These are phyloP conservation scores for Cryptotermes secundus DNA, from an alignment of 1,140 invertebrate species.

Conservation along the genomic window DNA sequence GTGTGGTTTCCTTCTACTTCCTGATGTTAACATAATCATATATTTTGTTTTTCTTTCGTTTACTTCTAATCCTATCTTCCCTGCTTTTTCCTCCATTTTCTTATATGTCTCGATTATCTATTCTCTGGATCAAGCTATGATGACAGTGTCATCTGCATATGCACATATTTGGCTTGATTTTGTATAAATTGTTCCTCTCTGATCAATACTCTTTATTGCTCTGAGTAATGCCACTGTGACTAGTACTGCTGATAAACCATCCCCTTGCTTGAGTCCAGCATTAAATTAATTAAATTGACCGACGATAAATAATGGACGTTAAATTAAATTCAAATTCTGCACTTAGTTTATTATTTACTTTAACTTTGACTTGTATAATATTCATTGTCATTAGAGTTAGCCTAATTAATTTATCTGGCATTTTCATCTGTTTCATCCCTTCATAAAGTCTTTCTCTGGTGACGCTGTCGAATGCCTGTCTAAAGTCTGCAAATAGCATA, in stretches of 20 bases:
- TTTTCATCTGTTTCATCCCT: background rate
- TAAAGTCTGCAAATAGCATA: conserved; percentile 37
- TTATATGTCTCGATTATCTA: conserved; percentile 2
- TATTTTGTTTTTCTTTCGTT: background rate
- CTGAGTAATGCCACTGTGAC: conserved; percentile 37
- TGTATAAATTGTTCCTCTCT: background rate
- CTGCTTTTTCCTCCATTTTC: background rate
- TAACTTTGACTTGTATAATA: conserved; percentile 1
- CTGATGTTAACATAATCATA: background rate
- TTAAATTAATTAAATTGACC: background rate
- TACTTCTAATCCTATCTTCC: background rate
- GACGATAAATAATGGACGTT: no score
- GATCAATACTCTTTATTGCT: background rate
- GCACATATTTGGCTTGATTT: conserved; percentile 23
- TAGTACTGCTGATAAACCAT: conserved; percentile 31
- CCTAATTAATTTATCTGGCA: conserved; percentile 31
- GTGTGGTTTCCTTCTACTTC: background rate
- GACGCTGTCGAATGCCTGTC: conserved; percentile 37
- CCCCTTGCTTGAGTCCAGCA: conserved; percentile 35
- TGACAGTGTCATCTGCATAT: conserved; percentile 34
- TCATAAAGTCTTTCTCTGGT: conserved; percentile 8
- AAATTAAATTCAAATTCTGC: no score
- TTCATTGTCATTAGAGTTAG: conserved; percentile 33
- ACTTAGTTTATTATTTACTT: conserved; percentile 6
- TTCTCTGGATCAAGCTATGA: conserved; percentile 31